Percentiles rank a stretch among this genome's conserved stretches.
These are phyloP conservation scores for Campylorhamphus procurvoides DNA, from an alignment of 2,113 vertebrate genomes.

Conservation along the genomic window DNA sequence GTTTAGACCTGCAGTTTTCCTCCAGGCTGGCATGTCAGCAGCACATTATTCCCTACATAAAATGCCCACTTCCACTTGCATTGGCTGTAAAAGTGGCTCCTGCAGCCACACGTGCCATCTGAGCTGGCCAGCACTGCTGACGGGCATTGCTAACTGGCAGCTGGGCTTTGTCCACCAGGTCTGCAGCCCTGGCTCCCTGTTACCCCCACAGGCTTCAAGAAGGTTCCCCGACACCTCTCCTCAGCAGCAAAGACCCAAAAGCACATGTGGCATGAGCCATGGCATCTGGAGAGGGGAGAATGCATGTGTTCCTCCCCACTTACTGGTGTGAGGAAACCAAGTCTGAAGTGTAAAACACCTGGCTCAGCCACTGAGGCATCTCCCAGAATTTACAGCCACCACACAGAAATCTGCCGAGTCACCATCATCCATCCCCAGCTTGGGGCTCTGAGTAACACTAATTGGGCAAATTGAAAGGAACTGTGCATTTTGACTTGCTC, in stretches of 20 bases:
- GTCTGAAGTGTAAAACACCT: fast-evolving
- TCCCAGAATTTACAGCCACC: background rate
- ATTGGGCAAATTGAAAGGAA: background rate
- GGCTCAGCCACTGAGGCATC: fast-evolving
- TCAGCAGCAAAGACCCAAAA: background rate
- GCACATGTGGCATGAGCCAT: fast-evolving
- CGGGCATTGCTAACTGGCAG: fast-evolving
- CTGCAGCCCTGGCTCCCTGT: fast-evolving
- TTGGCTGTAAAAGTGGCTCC: background rate
- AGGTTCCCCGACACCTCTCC: fast-evolving
- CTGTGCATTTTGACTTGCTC: background rate
- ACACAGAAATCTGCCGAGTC: fast-evolving
- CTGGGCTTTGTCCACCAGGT: background rate
- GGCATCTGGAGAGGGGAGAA: background rate
- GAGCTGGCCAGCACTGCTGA: fast-evolving
- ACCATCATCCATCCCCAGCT: fast-evolving
- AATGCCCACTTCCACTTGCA: fast-evolving
- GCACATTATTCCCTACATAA: background rate
- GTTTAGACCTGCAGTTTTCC: background rate
- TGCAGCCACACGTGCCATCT: fast-evolving
- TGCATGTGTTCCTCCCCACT: fast-evolving
- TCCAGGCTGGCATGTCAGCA: background rate
- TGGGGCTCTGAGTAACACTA: fast-evolving
- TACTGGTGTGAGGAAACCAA: background rate
- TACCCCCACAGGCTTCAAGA: background rate